These are phyloP conservation scores for Heliangelus exortis DNA, from an alignment of 2,797 vertebrate genomes.

Conservation along the genomic window DNA sequence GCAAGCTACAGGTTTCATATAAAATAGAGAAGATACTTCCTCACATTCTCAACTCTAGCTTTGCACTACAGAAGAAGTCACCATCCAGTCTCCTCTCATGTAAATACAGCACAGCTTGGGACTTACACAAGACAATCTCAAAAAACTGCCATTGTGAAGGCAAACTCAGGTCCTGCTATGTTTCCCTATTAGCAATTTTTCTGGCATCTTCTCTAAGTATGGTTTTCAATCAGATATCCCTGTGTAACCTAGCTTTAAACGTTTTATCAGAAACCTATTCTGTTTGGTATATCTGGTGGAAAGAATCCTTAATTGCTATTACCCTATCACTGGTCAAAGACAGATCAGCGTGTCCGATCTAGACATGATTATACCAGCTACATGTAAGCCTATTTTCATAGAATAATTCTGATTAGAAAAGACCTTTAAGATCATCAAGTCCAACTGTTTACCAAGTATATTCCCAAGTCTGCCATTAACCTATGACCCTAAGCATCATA, in stretches of 20 bases:
- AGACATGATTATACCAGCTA: background rate
- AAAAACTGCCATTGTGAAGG: background rate
- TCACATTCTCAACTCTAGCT: background rate
- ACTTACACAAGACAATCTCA: accelerated
- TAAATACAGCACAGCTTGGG: background rate
- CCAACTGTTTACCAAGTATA: too few relatives aligned
- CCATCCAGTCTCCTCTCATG: background rate
- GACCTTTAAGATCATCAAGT: too few relatives aligned
- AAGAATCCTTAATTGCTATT: background rate
- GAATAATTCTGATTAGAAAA: too few relatives aligned
- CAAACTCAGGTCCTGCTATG: background rate
- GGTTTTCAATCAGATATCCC: background rate
- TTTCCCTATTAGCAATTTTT: background rate
- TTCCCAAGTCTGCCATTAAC: too few relatives aligned
- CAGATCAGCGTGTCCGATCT: background rate
- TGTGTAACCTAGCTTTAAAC: background rate
- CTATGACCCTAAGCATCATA: too few relatives aligned
- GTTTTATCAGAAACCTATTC: background rate
- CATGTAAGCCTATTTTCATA: background rate
- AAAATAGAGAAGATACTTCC: background rate
- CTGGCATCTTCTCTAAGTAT: background rate
- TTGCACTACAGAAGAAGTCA: background rate
- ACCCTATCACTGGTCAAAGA: background rate
- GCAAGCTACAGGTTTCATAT: background rate
- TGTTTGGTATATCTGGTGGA: background rate